Base-by-base conservation (phyloP, 1,140 invertebrate genomes). In the Contarinia nasturtii region DNA sequence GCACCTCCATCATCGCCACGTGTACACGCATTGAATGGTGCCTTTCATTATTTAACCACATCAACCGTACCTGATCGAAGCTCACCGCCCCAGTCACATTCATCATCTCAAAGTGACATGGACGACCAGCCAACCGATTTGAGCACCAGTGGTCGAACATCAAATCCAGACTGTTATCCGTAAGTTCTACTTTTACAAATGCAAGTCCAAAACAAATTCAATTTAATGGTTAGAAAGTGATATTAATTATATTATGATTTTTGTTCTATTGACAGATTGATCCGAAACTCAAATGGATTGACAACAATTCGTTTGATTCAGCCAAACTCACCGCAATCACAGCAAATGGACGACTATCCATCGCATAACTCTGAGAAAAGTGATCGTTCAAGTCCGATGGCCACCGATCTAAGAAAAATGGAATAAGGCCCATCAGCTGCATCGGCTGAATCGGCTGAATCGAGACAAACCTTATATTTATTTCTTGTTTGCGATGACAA, bases 101-200 rank as follows among this genome's bases (percentile, higher is more conserved):
- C 54, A 58, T 54, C 53, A 55, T 5, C 34, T 61, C 21, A 64
- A 63, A 42, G 48, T 61, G 41, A 50, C 14, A 65, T 65, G 48
- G 68, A 71, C 37, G 63, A 70, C 20, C 68, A 67, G 55, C 69
- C 69, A 14, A 70, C 69, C 20, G 69, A 71, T 56, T 53, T 71
- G 48, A 70, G 67, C 50, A 68, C 70, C 60, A 50, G 51, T 53
- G 55, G 44, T 52, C 51, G 52, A 37, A 53, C 27, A 27, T 27
- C 38, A 18, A 57, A 49, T 45, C 56, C 59, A 48, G 61, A 64
- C 42, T 64, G 61, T 46, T 64, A 62, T 57, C 61, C 61, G 61
- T 64, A 59, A 62, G 61, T 61, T 7, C 27, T 38, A 20, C 0
- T 40, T 48, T 36, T 38, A 36, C 14, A 22, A 33, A 18, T 34